Conservation (phyloP, 2,888 invertebrate genomes). For the Conchocele bisecta region DNA sequence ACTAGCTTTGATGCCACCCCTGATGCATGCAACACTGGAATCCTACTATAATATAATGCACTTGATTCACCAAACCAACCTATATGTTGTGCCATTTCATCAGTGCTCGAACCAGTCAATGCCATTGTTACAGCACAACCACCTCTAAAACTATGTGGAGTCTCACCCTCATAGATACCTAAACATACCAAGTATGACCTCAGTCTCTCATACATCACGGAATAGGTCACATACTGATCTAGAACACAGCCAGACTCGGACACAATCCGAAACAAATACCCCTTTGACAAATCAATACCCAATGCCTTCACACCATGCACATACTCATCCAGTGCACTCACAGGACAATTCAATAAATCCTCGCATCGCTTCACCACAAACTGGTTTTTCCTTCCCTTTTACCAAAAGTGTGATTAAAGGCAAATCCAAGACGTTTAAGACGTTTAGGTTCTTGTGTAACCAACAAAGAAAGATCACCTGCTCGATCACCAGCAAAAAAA, state of each 20-base stretch:
- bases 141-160: background rate
- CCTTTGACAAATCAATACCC: background rate
- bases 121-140: no score
- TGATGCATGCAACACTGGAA: no score
- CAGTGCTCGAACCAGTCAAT: no score
- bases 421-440: background rate
- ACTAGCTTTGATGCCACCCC: no score
- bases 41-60: no score
- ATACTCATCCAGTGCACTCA: slow-evolving; percentile 6
- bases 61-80: no score
- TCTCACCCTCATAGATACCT: background rate
- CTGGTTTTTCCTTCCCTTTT: slow-evolving; percentile 2
- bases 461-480: slow-evolving; percentile 2
- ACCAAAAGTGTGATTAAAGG: slow-evolving; percentile 4
- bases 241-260: background rate
- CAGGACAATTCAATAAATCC: background rate
- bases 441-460: slow-evolving; percentile 8
- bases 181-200: background rate
- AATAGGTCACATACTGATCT: no score
- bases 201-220: no score
- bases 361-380: background rate
- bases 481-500: slow-evolving; percentile 39
- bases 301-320: background rate
- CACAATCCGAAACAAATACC: slow-evolving; percentile 9
- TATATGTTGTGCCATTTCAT: no score